phyloP scores from a whole-genome alignment of 1,140 invertebrate genomes.

The Pentalonia nigronervosa region DNA sequence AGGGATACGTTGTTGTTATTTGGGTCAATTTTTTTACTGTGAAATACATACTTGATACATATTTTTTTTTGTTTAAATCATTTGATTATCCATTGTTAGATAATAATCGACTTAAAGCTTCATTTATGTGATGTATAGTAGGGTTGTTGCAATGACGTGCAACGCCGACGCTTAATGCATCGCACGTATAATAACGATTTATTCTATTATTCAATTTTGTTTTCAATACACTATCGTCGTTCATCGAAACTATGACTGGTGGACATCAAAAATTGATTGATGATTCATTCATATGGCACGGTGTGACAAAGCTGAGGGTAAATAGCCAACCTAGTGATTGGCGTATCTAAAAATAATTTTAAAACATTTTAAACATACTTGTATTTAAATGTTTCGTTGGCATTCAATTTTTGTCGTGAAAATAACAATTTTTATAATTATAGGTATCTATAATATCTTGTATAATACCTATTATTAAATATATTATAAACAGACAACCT shows the following conservation, averaged over 20 bases:
- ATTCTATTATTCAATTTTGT: slow-evolving; percentile 3
- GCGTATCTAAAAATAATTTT: neutral
- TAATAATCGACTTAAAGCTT: neutral
- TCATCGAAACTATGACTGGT: neutral
- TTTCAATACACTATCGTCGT: neutral
- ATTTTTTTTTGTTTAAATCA: neutral
- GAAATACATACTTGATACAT: neutral
- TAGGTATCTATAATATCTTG: neutral
- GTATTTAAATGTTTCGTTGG: neutral
- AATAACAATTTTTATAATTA: neutral
- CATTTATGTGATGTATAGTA: neutral
- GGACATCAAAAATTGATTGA: neutral
- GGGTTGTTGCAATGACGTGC: neutral
- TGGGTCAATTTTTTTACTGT: too few relatives aligned
- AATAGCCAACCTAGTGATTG: neutral
- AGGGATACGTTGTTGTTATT: too few relatives aligned
- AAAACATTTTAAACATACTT: neutral
- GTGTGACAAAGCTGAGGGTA: neutral
- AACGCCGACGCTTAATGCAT: neutral
- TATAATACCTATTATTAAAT: neutral
- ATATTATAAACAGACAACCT: neutral
- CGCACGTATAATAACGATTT: neutral
- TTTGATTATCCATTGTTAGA: neutral
- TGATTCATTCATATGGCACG: neutral
- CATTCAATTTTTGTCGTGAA: neutral